Percentiles rank a stretch among this genome's conserved stretches.
phyloP scores from a whole-genome alignment of 2,113 vertebrate genomes.

The Channa maculata region DNA sequence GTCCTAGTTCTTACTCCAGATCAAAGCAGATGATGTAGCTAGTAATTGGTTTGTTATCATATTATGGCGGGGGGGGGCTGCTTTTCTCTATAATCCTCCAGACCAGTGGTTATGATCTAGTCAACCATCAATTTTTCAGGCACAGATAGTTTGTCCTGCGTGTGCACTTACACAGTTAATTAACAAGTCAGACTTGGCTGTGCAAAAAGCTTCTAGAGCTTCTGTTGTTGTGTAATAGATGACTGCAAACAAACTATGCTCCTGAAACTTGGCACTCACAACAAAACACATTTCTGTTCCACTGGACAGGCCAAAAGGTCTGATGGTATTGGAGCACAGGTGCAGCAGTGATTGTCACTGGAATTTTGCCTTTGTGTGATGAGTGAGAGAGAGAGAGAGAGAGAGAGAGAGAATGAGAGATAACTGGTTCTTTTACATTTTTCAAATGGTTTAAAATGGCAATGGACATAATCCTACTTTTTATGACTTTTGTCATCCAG shows the following conservation, averaged over 20 bases:
- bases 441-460: no score
- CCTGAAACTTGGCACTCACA: slow-evolving; percentile 17
- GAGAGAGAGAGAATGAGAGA: no score
- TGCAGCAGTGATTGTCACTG: not conserved
- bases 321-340: not conserved
- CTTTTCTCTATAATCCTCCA: slow-evolving; percentile 67
- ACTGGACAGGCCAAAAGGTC: not conserved
- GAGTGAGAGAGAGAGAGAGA: no score
- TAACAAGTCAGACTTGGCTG: slow-evolving; percentile 20
- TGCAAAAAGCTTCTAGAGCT: not conserved
- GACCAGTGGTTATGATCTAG: slow-evolving; percentile 63
- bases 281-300: slow-evolving; percentile 1
- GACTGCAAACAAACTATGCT: slow-evolving; percentile 17
- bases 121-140: slow-evolving; percentile 52
- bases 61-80: slow-evolving; percentile 36
- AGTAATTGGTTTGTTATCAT: slow-evolving; percentile 71
- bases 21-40: slow-evolving; percentile 63
- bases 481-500: no score
- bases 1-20: slow-evolving; percentile 69
- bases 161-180: slow-evolving; percentile 25
- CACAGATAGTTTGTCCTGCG: not conserved
- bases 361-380: not conserved
- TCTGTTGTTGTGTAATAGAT: slow-evolving; percentile 42
- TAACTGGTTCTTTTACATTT: no score
- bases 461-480: no score